These are phyloP conservation scores for Pachymerium ferrugineum DNA, from an alignment of 2,888 invertebrate species.

Conservation along the genomic window DNA sequence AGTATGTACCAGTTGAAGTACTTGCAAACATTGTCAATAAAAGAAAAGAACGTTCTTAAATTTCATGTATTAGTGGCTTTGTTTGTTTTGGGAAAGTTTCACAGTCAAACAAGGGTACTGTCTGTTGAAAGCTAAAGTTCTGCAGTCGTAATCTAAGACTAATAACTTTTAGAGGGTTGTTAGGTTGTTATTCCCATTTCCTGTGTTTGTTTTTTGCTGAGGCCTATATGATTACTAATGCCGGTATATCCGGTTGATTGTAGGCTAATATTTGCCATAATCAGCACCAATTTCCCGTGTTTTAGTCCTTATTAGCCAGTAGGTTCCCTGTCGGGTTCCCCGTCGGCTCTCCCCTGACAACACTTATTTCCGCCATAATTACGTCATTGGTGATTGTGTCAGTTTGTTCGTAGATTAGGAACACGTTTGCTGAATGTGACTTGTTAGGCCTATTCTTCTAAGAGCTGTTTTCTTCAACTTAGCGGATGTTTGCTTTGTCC, in stretches of 20 bases:
- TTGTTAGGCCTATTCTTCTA: neutral
- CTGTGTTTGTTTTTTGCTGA: neutral
- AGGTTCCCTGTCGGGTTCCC: constrained; percentile 3
- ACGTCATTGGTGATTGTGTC: constrained; percentile 14
- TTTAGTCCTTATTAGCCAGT: neutral
- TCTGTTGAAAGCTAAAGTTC: no score
- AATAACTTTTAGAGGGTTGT: no score
- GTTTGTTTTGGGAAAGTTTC: no score
- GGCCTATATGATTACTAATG: neutral
- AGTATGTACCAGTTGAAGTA: no score
- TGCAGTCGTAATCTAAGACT: no score
- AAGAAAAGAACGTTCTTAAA: no score
- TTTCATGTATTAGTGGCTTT: no score
- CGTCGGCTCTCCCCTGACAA: neutral
- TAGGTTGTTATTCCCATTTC: neutral
- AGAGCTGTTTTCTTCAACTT: constrained; percentile 1
- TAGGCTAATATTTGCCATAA: constrained; percentile 6
- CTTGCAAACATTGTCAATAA: no score
- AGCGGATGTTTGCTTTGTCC: neutral
- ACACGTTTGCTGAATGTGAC: neutral
- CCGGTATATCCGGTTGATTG: constrained; percentile 5
- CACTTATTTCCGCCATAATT: constrained; percentile 14
- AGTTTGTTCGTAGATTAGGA: constrained; percentile 15
- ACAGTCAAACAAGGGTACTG: no score
- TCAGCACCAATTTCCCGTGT: constrained; percentile 3